phyloP scores from a whole-genome alignment of 1,140 invertebrate genomes.

The Neuroterus valhalla region DNA sequence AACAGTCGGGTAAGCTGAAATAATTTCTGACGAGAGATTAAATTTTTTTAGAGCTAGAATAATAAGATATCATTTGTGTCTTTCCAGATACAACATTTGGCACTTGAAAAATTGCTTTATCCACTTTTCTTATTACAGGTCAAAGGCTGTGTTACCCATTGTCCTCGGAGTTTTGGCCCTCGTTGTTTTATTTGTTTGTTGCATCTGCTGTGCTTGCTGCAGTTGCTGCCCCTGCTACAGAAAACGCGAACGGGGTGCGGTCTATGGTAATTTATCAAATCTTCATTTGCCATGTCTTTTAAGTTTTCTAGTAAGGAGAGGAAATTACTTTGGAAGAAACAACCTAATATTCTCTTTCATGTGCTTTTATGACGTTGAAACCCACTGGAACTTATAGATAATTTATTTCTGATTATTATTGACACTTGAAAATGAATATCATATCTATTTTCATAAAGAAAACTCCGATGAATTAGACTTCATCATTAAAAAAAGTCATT shows the following conservation, averaged over 20 bases:
- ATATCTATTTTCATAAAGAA: background rate
- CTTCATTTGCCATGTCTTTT: background rate
- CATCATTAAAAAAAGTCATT: too few relatives aligned
- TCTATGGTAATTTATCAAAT: conserved; percentile 63
- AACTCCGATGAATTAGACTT: too few relatives aligned
- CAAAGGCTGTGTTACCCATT: conserved; percentile 45
- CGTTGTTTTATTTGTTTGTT: conserved; percentile 52
- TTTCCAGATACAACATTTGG: too few relatives aligned
- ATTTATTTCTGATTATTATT: conserved; percentile 9
- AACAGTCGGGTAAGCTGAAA: too few relatives aligned
- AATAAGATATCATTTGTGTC: too few relatives aligned
- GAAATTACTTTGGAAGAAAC: conserved; percentile 24
- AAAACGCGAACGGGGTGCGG: conserved; percentile 62
- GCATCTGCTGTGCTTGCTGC: conserved; percentile 66
- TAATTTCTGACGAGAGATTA: too few relatives aligned
- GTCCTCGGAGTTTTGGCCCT: conserved; percentile 37
- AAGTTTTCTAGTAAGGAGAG: background rate
- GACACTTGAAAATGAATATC: background rate
- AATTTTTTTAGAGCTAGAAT: too few relatives aligned
- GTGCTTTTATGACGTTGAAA: too few relatives aligned
- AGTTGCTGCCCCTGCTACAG: conserved; percentile 66
- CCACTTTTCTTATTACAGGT: conserved; percentile 47
- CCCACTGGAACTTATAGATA: background rate
- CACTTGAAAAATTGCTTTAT: too few relatives aligned
- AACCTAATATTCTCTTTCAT: conserved; percentile 22